Evolutionary conservation across 1,140 invertebrate species (phyloP).

Genomic region (Drosophila aff.): DNA sequence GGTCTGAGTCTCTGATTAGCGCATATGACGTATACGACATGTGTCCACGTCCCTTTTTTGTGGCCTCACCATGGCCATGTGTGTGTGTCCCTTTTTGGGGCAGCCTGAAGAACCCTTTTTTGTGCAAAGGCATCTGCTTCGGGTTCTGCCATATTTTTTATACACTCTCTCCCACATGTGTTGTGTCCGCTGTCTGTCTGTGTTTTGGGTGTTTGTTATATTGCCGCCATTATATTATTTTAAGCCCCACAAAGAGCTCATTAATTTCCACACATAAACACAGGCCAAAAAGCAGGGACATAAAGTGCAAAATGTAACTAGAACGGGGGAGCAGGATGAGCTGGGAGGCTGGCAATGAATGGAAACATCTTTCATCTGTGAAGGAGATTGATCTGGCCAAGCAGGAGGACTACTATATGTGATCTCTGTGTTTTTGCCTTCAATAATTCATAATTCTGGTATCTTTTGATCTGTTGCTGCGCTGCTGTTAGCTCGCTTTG

Average conservation of each 20-base stretch:
- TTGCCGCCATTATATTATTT: conserved; percentile 73
- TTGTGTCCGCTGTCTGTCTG: conserved; percentile 6
- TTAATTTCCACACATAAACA: conserved; percentile 70
- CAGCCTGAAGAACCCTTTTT: conserved; percentile 38
- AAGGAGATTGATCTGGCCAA: conserved; percentile 9
- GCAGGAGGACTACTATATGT: not conserved
- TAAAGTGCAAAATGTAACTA: conserved; percentile 17
- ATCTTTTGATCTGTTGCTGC: conserved; percentile 45
- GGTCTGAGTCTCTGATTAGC: conserved; percentile 55
- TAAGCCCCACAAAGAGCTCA: conserved; percentile 75
- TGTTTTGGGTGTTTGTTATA: conserved; percentile 34
- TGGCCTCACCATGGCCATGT: conserved; percentile 7
- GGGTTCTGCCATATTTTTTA: conserved; percentile 23
- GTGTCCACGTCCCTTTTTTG: conserved; percentile 50
- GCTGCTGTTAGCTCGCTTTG: conserved; percentile 1
- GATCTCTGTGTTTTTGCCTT: conserved; percentile 9
- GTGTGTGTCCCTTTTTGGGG: conserved; percentile 31
- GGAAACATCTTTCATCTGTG: conserved; percentile 16
- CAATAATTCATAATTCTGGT: conserved; percentile 24
- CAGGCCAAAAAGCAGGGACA: conserved; percentile 18
- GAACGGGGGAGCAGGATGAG: not conserved
- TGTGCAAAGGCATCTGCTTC: conserved; percentile 41
- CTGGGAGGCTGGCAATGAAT: not conserved
- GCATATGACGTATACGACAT: conserved; percentile 67
- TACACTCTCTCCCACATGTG: conserved; percentile 7